phyloP scores from a whole-genome alignment of 2,797 vertebrate species.

The Rhinophrynus dorsalis region DNA sequence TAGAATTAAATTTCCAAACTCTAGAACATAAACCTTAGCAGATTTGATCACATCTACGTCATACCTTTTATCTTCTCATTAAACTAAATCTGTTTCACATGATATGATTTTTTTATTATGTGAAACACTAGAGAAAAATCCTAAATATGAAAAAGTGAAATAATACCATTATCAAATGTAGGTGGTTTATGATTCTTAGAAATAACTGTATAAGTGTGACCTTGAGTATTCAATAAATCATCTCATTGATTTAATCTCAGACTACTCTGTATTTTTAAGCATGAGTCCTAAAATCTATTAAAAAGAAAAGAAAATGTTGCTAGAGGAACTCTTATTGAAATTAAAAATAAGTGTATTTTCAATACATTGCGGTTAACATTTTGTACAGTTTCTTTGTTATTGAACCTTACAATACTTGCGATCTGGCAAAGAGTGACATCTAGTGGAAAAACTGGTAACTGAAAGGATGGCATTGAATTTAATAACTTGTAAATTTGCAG shows the following conservation, averaged over 20 bases:
- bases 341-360: neutral
- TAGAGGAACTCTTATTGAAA: neutral
- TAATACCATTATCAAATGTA: neutral
- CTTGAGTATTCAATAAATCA: neutral
- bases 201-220: neutral
- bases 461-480: neutral
- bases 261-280: neutral
- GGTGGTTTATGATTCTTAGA: neutral
- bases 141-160: neutral
- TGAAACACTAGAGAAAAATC: neutral
- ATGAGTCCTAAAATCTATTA: neutral
- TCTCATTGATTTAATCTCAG: neutral
- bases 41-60: neutral
- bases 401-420: neutral
- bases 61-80: neutral
- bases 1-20: neutral
- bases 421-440: constrained; percentile 45
- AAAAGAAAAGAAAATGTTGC: neutral
- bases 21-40: neutral
- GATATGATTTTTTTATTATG: neutral
- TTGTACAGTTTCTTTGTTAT: constrained; percentile 6
- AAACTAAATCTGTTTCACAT: neutral
- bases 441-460: constrained; percentile 29
- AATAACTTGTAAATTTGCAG: no score
- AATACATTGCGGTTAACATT: neutral